Conservation (phyloP, 2,113 vertebrate species). For the Excalfactoria chinensis region DNA sequence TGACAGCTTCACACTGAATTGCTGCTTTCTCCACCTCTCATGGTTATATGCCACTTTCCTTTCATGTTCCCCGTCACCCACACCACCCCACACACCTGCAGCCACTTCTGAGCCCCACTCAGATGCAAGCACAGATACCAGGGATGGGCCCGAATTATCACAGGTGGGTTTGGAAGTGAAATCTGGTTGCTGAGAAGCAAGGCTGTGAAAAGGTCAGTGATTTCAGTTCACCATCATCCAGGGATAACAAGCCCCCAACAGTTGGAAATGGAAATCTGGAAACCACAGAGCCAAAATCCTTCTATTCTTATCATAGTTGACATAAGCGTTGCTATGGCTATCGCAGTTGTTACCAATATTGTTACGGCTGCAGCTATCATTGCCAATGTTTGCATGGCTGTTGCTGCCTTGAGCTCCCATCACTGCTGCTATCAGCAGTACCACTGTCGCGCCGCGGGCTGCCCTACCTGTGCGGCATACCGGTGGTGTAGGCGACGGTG, state of each 20-base stretch:
- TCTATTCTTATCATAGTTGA: too few species aligned
- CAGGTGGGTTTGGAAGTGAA: neutral
- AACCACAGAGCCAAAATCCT: accelerated
- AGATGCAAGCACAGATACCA: accelerated
- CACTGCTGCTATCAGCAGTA: too few species aligned
- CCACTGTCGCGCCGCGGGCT: too few species aligned
- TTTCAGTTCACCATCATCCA: accelerated
- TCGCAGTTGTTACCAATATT: too few species aligned
- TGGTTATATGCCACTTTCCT: too few species aligned
- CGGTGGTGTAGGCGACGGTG: conserved; percentile 83
- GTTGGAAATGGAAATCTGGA: neutral
- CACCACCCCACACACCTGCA: neutral
- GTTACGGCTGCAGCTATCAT: neutral
- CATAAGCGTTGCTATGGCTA: neutral
- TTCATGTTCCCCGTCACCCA: neutral
- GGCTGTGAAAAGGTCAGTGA: neutral
- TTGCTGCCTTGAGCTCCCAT: neutral
- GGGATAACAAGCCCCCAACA: accelerated
- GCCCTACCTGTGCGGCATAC: conserved; percentile 93
- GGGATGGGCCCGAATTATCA: neutral
- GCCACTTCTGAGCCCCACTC: accelerated
- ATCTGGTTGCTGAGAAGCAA: accelerated
- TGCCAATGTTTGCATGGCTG: too few species aligned
- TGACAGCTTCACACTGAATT: too few species aligned
- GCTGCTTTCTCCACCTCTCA: too few species aligned